Evolutionary conservation across 2,797 vertebrate genomes (phyloP).

Genomic region (Cynopterus sphinx): DNA sequence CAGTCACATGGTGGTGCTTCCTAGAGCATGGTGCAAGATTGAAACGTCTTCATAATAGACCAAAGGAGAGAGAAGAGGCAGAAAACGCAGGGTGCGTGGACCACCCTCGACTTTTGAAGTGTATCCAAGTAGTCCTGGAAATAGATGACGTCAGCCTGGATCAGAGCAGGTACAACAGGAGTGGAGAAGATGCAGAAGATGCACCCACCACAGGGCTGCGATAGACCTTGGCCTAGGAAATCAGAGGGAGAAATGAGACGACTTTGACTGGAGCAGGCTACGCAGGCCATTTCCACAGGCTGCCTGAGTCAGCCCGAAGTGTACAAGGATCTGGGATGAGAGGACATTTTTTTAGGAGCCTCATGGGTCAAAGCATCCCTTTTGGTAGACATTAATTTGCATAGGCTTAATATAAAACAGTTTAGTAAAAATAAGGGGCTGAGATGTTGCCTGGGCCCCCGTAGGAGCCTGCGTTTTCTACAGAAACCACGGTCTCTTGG

Average conservation of each 20-base stretch:
- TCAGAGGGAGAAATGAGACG: neutral
- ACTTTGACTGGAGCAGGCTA: neutral
- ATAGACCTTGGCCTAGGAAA: neutral
- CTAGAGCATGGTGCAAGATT: neutral
- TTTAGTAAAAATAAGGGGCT: neutral
- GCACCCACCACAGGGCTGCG: accelerated
- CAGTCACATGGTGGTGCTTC: neutral
- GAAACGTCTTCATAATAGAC: neutral
- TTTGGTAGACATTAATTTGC: neutral
- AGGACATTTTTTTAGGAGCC: neutral
- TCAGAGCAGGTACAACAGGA: accelerated
- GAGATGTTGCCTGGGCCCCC: neutral
- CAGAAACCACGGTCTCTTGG: neutral
- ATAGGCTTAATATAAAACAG: neutral
- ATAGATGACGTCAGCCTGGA: neutral
- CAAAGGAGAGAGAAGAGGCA: neutral
- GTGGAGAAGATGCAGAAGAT: neutral
- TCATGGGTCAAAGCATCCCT: neutral
- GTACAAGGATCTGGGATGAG: neutral
- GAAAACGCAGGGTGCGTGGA: neutral
- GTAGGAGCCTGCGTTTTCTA: neutral
- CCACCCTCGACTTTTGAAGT: neutral
- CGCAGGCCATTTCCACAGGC: neutral
- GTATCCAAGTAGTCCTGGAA: neutral
- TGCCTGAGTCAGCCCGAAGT: neutral